These are phyloP conservation scores for Sebastes schlegelii DNA, from an alignment of 2,113 vertebrate species.

Conservation along the genomic window DNA sequence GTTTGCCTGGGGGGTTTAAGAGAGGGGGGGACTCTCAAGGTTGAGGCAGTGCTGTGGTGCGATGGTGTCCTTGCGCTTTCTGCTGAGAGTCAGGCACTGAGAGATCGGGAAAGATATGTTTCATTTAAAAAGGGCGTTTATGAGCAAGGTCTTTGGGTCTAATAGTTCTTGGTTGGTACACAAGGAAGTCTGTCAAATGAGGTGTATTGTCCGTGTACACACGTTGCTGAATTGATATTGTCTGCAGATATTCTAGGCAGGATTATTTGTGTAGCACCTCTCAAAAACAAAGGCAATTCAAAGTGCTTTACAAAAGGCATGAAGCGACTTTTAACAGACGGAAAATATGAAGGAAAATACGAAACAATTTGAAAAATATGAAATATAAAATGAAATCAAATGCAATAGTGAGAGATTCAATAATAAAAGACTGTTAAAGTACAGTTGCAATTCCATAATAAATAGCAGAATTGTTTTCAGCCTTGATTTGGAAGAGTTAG, in stretches of 20 bases:
- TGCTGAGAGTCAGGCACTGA: slow-evolving; percentile 33
- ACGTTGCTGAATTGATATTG: neutral
- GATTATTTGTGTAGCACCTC: neutral
- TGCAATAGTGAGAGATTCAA: neutral
- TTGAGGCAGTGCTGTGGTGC: slow-evolving; percentile 61
- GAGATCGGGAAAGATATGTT: slow-evolving; percentile 43
- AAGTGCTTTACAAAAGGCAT: neutral
- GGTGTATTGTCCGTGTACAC: slow-evolving; percentile 13
- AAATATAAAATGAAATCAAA: neutral
- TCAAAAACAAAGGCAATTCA: neutral
- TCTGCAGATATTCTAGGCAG: neutral
- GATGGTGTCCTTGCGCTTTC: slow-evolving; percentile 68
- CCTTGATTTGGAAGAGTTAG: slow-evolving; percentile 1
- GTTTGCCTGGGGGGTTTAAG: slow-evolving; percentile 18
- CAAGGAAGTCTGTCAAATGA: slow-evolving; percentile 10
- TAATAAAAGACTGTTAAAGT: neutral
- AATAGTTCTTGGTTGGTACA: slow-evolving; percentile 29
- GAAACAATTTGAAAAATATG: neutral
- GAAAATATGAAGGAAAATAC: neutral
- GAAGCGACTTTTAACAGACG: neutral
- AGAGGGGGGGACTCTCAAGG: slow-evolving; percentile 60
- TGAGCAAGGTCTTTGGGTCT: slow-evolving; percentile 45
- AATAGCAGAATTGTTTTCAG: neutral
- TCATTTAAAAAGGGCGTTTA: slow-evolving; percentile 29
- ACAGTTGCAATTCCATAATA: neutral